These are phyloP conservation scores for Irena cyanogastra DNA, from an alignment of 2,113 vertebrate genomes.

Conservation along the genomic window DNA sequence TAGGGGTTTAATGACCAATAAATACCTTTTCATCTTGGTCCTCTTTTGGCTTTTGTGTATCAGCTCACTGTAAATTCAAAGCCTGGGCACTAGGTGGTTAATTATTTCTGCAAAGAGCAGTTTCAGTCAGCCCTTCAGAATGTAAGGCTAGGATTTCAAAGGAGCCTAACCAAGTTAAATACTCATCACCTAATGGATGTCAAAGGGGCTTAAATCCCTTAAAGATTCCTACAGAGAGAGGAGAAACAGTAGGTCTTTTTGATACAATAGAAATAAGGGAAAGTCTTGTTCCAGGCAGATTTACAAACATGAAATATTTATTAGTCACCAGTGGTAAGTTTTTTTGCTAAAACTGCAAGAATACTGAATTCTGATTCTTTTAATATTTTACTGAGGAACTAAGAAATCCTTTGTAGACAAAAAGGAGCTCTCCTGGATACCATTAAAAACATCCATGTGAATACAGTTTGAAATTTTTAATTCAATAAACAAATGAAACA, in stretches of 20 bases:
- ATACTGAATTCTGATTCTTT: neutral
- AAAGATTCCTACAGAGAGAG: neutral
- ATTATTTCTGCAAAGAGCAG: neutral
- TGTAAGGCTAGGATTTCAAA: neutral
- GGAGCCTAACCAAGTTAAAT: neutral
- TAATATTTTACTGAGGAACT: neutral
- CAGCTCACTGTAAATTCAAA: neutral
- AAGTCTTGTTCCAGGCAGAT: neutral
- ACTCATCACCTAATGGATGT: neutral
- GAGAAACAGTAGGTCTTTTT: neutral
- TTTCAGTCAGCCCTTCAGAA: neutral
- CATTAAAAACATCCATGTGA: neutral
- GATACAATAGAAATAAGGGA: neutral
- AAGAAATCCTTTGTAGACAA: neutral
- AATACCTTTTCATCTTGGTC: neutral
- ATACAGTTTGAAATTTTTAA: neutral
- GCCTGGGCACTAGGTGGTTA: neutral
- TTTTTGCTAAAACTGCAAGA: neutral
- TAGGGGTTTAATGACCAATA: neutral
- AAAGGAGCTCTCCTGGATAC: neutral
- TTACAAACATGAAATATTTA: neutral
- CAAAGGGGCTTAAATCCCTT: neutral
- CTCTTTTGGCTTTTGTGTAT: neutral
- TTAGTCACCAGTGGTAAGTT: neutral
- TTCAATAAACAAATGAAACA: neutral